Base-by-base conservation (phyloP, 2,113 vertebrate genomes). In the Amblyopsis rosae region DNA sequence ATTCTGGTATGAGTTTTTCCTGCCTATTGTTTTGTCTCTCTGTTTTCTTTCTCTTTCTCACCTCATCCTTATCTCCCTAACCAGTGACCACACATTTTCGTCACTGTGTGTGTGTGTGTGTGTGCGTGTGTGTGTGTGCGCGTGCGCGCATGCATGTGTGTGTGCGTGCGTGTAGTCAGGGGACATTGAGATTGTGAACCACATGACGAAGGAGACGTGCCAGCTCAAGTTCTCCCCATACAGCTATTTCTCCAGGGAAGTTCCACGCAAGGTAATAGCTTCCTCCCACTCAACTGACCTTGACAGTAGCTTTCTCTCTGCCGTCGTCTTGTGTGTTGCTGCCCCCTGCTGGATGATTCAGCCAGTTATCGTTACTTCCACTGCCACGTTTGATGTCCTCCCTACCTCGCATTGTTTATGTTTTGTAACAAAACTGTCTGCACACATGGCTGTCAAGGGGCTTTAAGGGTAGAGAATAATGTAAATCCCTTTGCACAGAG, bases 201-300 rank as follows among this genome's bases (percentile, higher is more conserved):
- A 96, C 85, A 96, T 94, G 84, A 98, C 96, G 67, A 96, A 95
- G 91, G 98, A 98, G 88, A 96, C 94, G 82, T 99, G 98, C 88
- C 96, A 98, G 84, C 93, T 99, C 70, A 99, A 99, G 91, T 99
- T 98, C 78, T 94, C 94, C 66, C 96, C 97, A 65, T 98, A 99
- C 85, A 99, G 98, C 89, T 99, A 99, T 89, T 99, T 99, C 90
- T 99, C 98, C 87, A 94, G 96, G 87, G 98, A 99, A 13, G 91
- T 95, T 2, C 94, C 96, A 46, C 93, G 97, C 12, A 99, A 98
- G 96, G 98, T 98, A 80, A 69, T 70, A 3, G 12, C 59, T 54
- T 71, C 19, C 3, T 46, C 45, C 60, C 16, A 49, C 4, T 49
- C 57, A 12, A n/a, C 46, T 50, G 32, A 32, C 19, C 59, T 45